These are phyloP conservation scores for Aurelia sp. DNA, from an alignment of 30 jellyfish, hydroid and myxozoan genomes.

Conservation along the genomic window DNA sequence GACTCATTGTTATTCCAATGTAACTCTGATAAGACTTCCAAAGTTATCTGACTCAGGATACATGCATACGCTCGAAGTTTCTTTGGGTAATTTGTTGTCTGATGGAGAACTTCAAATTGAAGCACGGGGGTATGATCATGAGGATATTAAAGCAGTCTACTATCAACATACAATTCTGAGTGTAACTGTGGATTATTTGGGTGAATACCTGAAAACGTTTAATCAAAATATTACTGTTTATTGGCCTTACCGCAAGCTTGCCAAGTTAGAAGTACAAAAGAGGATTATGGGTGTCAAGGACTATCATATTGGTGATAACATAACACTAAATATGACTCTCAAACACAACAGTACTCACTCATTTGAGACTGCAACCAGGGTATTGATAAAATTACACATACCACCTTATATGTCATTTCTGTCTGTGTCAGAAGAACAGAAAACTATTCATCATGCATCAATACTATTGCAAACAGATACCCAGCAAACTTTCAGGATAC, in stretches of 20 bases:
- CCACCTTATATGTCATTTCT: too few relatives aligned
- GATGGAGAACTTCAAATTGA: background rate
- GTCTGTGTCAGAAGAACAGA: too few relatives aligned
- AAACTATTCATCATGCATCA: too few relatives aligned
- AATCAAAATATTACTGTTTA: background rate
- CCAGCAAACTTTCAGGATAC: too few relatives aligned
- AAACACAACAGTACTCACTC: background rate
- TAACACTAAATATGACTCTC: background rate
- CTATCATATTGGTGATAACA: slow-evolving; percentile 13
- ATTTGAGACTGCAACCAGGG: slow-evolving; percentile 7
- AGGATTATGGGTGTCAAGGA: background rate
- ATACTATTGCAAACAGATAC: too few relatives aligned
- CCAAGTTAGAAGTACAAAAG: background rate
- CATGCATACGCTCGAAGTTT: slow-evolving; percentile 5
- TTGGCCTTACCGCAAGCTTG: slow-evolving; percentile 1
- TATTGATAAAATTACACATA: background rate
- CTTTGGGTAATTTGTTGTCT: background rate
- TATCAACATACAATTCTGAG: background rate
- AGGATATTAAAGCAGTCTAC: background rate
- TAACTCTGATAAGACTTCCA: background rate
- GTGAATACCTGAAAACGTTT: background rate
- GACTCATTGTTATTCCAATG: slow-evolving; percentile 1
- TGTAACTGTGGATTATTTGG: slow-evolving; percentile 7
- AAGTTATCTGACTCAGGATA: background rate
- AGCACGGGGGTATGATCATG: slow-evolving; percentile 10